phyloP scores from a whole-genome alignment of 1,140 invertebrate genomes.

The Pogonognathellus flavescens region DNA sequence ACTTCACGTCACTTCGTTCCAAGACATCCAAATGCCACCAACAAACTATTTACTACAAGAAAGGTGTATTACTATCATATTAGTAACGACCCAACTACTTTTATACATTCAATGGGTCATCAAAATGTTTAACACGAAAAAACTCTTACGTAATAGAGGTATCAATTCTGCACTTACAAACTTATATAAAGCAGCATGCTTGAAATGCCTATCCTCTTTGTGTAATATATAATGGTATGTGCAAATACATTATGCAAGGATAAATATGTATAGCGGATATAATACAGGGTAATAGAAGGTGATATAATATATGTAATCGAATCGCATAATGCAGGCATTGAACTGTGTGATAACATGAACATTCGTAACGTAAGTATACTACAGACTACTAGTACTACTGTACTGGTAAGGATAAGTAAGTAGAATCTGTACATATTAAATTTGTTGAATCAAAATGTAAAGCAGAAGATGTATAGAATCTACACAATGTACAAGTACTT shows the following conservation, averaged over 20 bases:
- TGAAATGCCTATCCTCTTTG: not conserved
- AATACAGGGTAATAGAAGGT: too few relatives aligned
- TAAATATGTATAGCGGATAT: not conserved
- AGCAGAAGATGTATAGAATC: too few relatives aligned
- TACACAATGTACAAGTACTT: too few relatives aligned
- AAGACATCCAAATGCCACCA: slow-evolving; percentile 9
- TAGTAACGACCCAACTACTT: too few relatives aligned
- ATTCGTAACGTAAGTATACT: not conserved
- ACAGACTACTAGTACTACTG: too few relatives aligned
- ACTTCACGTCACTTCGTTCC: not conserved
- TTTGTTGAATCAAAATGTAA: too few relatives aligned
- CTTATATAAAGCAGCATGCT: too few relatives aligned
- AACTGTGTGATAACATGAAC: slow-evolving; percentile 22
- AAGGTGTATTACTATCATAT: too few relatives aligned
- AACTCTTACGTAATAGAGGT: not conserved
- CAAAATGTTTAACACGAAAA: too few relatives aligned
- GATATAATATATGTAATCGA: slow-evolving; percentile 9
- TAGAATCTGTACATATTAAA: too few relatives aligned
- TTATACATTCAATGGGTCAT: too few relatives aligned
- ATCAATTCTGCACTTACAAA: not conserved
- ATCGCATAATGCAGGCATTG: slow-evolving; percentile 41
- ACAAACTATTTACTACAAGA: slow-evolving; percentile 10
- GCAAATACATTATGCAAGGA: slow-evolving; percentile 19
- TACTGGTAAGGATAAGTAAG: too few relatives aligned
- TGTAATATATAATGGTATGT: slow-evolving; percentile 10